Percentiles rank a stretch among this genome's conserved stretches.
phyloP scores from a whole-genome alignment of 2,888 invertebrate genomes.

The Sisyra terminalis region DNA sequence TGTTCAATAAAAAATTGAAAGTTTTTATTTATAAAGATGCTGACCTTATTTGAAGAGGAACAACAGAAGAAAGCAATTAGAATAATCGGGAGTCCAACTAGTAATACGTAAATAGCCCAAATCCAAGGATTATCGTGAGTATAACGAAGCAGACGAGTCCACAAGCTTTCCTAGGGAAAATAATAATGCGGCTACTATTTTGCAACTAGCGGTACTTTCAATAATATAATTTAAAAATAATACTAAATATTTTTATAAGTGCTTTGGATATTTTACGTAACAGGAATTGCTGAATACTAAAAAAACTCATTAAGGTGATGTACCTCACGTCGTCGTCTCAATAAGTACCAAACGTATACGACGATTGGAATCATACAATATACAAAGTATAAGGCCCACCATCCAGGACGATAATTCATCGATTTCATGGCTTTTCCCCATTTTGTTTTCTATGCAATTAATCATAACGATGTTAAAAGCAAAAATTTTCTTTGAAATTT shows the following conservation, averaged over 20 bases:
- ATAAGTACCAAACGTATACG: slow-evolving; percentile 52
- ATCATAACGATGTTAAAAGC: too few relatives aligned
- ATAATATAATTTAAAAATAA: too few relatives aligned
- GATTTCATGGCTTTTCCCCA: slow-evolving; percentile 60
- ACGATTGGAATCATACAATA: slow-evolving; percentile 59
- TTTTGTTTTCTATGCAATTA: slow-evolving; percentile 32
- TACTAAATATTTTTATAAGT: background rate
- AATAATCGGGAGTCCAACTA: slow-evolving; percentile 62
- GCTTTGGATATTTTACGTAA: background rate
- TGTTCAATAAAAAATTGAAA: background rate
- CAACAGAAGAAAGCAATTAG: slow-evolving; percentile 71
- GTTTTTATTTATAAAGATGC: slow-evolving; percentile 30
- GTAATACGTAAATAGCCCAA: slow-evolving; percentile 72
- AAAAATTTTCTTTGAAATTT: too few relatives aligned
- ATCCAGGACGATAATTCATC: slow-evolving; percentile 63
- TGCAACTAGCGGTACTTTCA: too few relatives aligned
- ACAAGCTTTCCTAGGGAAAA: slow-evolving; percentile 52
- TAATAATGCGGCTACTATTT: too few relatives aligned
- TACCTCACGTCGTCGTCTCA: slow-evolving; percentile 52
- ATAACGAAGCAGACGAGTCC: slow-evolving; percentile 57
- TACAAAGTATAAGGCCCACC: slow-evolving; percentile 63
- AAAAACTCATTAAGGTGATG: too few relatives aligned
- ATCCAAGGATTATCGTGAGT: slow-evolving; percentile 81
- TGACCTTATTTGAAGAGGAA: slow-evolving; percentile 23
- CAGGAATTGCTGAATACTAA: slow-evolving; percentile 4